A percentile compares a stretch with the other conserved stretches of the same genome.
These are phyloP conservation scores for Drosophila equinoxialis DNA, from an alignment of 1,140 invertebrate species.

Conservation along the genomic window DNA sequence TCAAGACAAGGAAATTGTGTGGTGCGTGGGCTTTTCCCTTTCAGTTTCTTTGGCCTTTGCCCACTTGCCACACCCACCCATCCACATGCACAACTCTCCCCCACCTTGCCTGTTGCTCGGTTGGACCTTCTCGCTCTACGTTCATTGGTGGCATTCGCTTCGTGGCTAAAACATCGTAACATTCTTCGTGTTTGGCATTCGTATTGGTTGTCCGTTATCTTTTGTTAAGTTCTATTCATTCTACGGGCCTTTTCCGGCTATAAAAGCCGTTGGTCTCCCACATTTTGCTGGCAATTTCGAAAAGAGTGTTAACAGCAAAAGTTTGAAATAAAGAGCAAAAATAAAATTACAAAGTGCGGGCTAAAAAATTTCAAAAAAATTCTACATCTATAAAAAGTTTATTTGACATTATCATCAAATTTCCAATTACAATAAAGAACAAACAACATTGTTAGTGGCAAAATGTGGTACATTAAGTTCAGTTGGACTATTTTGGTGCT, in stretches of 20 bases:
- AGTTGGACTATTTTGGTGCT: constrained; percentile 67
- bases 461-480: constrained; percentile 70
- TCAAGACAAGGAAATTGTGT: constrained; percentile 21
- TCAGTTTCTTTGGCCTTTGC: constrained; percentile 8
- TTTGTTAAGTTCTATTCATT: constrained; percentile 28
- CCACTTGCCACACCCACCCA: constrained; percentile 10
- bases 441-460: constrained; percentile 1
- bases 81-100: not conserved
- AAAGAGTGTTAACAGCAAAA: constrained; percentile 43
- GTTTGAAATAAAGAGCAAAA: constrained; percentile 23
- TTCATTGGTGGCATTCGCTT: constrained; percentile 64
- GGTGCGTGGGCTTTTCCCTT: constrained; percentile 21
- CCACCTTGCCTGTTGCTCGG: constrained; percentile 55
- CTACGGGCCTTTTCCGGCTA: constrained; percentile 49
- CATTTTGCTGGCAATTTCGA: constrained; percentile 69
- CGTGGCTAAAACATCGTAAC: constrained; percentile 25
- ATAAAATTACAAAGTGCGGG: constrained; percentile 41
- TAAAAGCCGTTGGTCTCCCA: constrained; percentile 66
- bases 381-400: not conserved
- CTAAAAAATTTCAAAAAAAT: constrained; percentile 33
- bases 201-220: constrained; percentile 66
- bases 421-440: not conserved
- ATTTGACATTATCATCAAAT: constrained; percentile 7
- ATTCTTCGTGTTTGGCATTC: constrained; percentile 43
- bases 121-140: constrained; percentile 43